These are phyloP conservation scores for Limenitis camilla DNA, from an alignment of 2,888 invertebrate species.

Conservation along the genomic window DNA sequence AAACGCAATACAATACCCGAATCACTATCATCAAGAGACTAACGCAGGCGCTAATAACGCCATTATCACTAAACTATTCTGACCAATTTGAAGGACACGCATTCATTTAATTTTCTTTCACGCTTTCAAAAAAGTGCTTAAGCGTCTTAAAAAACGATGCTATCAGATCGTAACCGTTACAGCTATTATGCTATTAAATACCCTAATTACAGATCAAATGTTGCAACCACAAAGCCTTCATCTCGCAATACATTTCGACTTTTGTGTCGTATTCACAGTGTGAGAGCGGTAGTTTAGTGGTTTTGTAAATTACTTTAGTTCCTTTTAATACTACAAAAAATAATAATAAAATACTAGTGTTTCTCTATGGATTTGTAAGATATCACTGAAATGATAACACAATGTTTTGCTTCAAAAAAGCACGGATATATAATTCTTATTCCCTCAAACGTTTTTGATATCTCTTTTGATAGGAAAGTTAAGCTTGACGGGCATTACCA, in stretches of 20 bases:
- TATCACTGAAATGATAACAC: not conserved
- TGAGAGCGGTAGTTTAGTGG: conserved; percentile 49
- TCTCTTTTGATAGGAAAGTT: no score
- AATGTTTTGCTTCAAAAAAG: not conserved
- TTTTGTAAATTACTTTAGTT: conserved; percentile 52
- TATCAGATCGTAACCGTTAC: conserved; percentile 62
- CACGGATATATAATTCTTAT: not conserved
- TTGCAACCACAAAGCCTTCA: conserved; percentile 63
- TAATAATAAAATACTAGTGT: conserved; percentile 7
- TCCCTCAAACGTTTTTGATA: no score
- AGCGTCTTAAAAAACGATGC: conserved; percentile 49
- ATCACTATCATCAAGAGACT: not conserved
- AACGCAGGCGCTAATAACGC: not conserved
- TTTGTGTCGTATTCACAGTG: conserved; percentile 56
- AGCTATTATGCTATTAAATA: conserved; percentile 60
- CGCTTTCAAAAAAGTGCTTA: conserved; percentile 42
- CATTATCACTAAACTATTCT: conserved; percentile 30
- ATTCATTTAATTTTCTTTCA: conserved; percentile 39
- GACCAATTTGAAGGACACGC: conserved; percentile 40
- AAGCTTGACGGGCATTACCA: no score
- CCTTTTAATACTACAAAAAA: conserved; percentile 32
- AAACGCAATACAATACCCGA: no score
- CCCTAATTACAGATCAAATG: conserved; percentile 70
- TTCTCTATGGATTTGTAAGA: conserved; percentile 4
- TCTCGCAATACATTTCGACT: conserved; percentile 54